Percentiles rank a stretch among this genome's conserved stretches.
Evolutionary conservation across 2,797 vertebrate genomes (phyloP).

Genomic region (Salarias fasciatus): DNA sequence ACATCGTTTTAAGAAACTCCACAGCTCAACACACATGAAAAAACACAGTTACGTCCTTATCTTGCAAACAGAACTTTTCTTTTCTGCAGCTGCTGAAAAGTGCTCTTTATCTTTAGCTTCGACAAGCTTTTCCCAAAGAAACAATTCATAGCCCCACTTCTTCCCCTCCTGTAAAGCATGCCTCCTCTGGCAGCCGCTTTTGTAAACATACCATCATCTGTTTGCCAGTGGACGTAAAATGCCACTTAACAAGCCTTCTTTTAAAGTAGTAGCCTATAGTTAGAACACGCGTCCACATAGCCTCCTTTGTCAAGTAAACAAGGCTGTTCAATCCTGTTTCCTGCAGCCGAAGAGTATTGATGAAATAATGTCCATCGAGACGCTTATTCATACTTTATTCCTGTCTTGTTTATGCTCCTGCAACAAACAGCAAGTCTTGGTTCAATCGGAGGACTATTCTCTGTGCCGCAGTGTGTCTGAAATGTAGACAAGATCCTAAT

Average conservation of each 20-base stretch:
- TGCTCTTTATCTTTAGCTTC: conserved; percentile 17
- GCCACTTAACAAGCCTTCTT: not conserved
- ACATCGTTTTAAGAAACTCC: not conserved
- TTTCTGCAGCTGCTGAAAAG: conserved; percentile 14
- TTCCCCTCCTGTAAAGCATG: conserved; percentile 1
- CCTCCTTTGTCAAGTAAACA: not conserved
- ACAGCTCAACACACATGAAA: not conserved
- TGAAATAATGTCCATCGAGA: conserved; percentile 10
- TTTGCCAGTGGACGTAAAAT: conserved; percentile 4
- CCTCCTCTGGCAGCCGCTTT: conserved; percentile 11
- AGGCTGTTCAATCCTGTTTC: not conserved
- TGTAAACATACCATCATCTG: conserved; percentile 14
- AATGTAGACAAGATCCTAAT: conserved; percentile 23
- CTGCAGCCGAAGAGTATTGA: conserved; percentile 2
- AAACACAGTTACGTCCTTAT: conserved; percentile 13
- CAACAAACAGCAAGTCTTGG: conserved; percentile 16
- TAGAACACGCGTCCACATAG: not conserved
- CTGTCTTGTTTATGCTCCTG: conserved; percentile 21
- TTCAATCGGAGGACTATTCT: conserved; percentile 31
- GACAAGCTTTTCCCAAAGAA: conserved; percentile 25
- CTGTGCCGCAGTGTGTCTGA: conserved; percentile 2
- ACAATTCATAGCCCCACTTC: conserved; percentile 30
- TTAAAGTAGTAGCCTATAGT: not conserved
- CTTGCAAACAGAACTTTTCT: conserved; percentile 3
- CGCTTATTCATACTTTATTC: conserved; percentile 25